Base-by-base conservation (phyloP, 2,797 vertebrate genomes). In the Sebastes flavidus region DNA sequence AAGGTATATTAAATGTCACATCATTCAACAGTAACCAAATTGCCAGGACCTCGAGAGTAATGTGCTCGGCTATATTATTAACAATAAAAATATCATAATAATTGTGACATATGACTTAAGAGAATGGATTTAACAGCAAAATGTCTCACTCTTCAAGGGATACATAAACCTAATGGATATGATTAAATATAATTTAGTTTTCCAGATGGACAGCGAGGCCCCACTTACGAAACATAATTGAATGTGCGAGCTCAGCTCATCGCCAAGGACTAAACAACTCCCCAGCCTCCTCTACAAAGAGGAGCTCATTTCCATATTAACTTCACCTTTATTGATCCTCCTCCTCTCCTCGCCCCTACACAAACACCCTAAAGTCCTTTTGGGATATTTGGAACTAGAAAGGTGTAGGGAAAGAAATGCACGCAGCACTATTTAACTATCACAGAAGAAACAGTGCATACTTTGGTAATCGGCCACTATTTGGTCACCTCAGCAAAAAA, bases 101-200 rank as follows among this genome's bases (percentile, higher is more conserved):
- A 86, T 75, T 59, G 52, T 78, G 32, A 78, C 79, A 78, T 77
- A 79, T 60, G 67, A 81, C 65, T 77, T 55, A 61, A 91, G 52
- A 22, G 49, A 91, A 65, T 82, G 65, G 65, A 89, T 78, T 86
- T 56, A 87, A 83, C 58, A 79, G 81, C 65, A 87, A 86, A 87
- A 87, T 22, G 75, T 89, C 79, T 87, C 65, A 74, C 83, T 91
- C 71, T 92, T 91, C 54, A 80, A 90, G 81, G 80, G 80, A 86
- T 77, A 80, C 81, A 89, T 87, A 83, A 89, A 87, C 83, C 75
- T 92, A 91, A 93, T 91, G 88, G 87, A 91, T 87, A 91, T 87
- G 83, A 94, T 93, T 92, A 90, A 93, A 89, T 72, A 87, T 86
- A 87, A 92, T 92, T 86, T 84, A 84, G 85, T 83, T 91, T 88